Percentiles rank a stretch among this genome's conserved stretches.
phyloP scores from a whole-genome alignment of 2,113 vertebrate genomes.

The Sinocyclocheilus rhinocerous region DNA sequence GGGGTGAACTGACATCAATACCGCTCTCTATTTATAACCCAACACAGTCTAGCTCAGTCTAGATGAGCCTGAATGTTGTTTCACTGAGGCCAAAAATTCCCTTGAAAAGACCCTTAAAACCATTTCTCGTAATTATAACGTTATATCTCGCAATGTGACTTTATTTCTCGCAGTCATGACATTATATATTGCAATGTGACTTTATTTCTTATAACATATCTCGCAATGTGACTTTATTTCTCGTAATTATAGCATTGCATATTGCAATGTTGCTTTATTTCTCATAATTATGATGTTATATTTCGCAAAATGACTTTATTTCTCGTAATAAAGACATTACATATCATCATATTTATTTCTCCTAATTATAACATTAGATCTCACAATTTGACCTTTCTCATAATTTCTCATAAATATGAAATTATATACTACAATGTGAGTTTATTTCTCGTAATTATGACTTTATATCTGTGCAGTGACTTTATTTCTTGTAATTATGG shows the following conservation, averaged over 20 bases:
- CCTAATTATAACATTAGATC: neutral
- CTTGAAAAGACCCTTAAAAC: neutral
- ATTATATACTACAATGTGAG: neutral
- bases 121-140: neutral
- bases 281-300: too few species aligned
- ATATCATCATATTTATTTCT: neutral
- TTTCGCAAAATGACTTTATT: neutral
- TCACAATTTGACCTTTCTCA: neutral
- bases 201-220: too few species aligned
- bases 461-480: neutral
- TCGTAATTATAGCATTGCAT: neutral
- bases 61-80: neutral
- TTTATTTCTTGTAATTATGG: neutral
- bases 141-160: neutral
- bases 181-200: too few species aligned
- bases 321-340: neutral
- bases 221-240: neutral
- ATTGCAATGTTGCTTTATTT: too few species aligned
- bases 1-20: neutral
- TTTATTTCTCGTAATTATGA: neutral
- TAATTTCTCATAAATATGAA: neutral
- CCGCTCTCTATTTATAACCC: constrained; percentile 19
- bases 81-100: neutral
- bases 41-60: neutral
- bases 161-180: neutral